Evolutionary conservation across 1,140 invertebrate genomes (phyloP).

Genomic region (Lucilia sericata): DNA sequence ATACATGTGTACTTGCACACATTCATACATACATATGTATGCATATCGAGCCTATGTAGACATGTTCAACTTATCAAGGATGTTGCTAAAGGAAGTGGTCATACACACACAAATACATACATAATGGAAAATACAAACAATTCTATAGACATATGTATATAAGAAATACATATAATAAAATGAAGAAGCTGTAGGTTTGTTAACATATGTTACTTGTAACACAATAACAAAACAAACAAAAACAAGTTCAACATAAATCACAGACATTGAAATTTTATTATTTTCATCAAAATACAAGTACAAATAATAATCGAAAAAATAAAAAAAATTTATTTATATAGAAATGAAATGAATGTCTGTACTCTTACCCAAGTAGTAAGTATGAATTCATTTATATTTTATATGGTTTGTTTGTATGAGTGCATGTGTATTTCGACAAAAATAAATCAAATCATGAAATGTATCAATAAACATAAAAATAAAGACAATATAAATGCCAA

Average conservation of each 20-base stretch:
- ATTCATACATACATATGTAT: background rate
- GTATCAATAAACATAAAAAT: conserved; percentile 17
- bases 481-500: background rate
- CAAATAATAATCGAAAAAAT: background rate
- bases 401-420: background rate
- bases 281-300: conserved; percentile 5
- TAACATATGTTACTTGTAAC: conserved; percentile 5
- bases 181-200: background rate
- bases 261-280: conserved; percentile 17
- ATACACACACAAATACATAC: background rate
- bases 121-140: background rate
- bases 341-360: background rate
- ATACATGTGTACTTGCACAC: too few species aligned
- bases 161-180: background rate
- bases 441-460: conserved; percentile 12
- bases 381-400: background rate
- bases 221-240: background rate
- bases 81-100: background rate
- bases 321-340: background rate
- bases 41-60: background rate
- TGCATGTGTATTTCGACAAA: background rate
- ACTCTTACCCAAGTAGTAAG: background rate
- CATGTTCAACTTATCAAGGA: conserved; percentile 7
- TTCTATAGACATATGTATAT: background rate
- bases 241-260: background rate